Evolutionary conservation across 1,140 invertebrate species (phyloP).

Genomic region (Chironomus striatipennis): DNA sequence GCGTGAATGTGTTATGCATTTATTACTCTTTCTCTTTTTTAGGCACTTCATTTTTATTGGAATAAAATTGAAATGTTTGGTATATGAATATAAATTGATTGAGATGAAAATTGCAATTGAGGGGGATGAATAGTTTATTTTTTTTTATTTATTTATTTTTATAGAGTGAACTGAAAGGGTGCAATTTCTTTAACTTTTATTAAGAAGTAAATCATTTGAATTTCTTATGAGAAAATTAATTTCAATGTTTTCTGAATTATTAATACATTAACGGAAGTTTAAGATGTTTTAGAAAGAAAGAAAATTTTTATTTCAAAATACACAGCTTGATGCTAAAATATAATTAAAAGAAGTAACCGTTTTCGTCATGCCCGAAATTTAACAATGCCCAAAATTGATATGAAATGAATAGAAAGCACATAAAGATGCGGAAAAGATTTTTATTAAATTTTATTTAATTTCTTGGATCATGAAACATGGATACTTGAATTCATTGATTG

Average conservation of each 20-base stretch:
- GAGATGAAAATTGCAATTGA: slow-evolving; percentile 9
- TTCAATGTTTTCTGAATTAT: no score
- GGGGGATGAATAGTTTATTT: not conserved
- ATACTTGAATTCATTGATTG: not conserved
- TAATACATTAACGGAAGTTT: no score
- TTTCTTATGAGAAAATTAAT: no score
- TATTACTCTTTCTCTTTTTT: slow-evolving; percentile 1
- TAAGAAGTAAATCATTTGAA: not conserved
- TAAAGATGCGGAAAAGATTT: no score
- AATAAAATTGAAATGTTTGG: slow-evolving; percentile 19
- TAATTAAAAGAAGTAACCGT: no score
- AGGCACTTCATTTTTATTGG: not conserved
- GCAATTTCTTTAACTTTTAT: not conserved
- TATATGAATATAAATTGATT: not conserved
- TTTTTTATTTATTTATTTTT: not conserved
- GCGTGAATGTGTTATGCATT: not conserved
- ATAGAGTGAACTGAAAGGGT: no score
- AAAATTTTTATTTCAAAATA: no score
- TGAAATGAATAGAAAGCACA: no score
- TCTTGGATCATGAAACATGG: not conserved
- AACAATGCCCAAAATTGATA: no score
- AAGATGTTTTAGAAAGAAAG: no score
- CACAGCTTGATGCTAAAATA: no score
- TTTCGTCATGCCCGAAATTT: no score
- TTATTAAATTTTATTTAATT: slow-evolving; percentile 17